A percentile compares a stretch with the other conserved stretches of the same genome.
phyloP scores from a whole-genome alignment of 2,888 invertebrate genomes.

The Entomobrya proxima region DNA sequence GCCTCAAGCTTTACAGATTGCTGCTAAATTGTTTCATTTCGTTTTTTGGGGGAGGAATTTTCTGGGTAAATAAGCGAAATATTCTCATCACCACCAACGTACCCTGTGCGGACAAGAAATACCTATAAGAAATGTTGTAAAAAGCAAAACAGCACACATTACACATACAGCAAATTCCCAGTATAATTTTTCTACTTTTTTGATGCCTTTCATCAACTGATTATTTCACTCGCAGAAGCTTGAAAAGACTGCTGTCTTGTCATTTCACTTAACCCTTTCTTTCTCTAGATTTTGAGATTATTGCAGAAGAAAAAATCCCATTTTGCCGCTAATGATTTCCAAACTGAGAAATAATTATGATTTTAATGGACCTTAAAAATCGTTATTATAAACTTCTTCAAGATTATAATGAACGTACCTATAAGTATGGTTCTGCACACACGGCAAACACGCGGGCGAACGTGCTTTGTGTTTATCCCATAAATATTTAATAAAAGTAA shows the following conservation, averaged over 20 bases:
- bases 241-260: slow-evolving; percentile 54
- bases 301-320: slow-evolving; percentile 33
- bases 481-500: slow-evolving; percentile 42
- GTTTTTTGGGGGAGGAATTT: neutral
- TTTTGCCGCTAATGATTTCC: slow-evolving; percentile 64
- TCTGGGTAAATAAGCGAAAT: neutral
- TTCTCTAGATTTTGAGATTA: neutral
- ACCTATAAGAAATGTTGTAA: neutral
- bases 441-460: slow-evolving; percentile 29
- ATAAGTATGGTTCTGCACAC: neutral
- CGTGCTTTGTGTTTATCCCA: slow-evolving; percentile 50
- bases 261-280: slow-evolving; percentile 50
- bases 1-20: slow-evolving; percentile 23
- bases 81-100: no score
- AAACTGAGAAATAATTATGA: slow-evolving; percentile 69
- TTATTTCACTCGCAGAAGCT: slow-evolving; percentile 25
- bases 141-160: neutral
- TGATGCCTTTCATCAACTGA: slow-evolving; percentile 30
- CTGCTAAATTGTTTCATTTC: slow-evolving; percentile 26
- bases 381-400: slow-evolving; percentile 34
- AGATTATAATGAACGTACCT: neutral
- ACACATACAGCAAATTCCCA: neutral
- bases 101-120: no score
- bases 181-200: neutral
- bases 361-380: slow-evolving; percentile 65